Evolutionary conservation across 1,140 invertebrate species (phyloP), one percentile per base, ranked within the genome.

Genomic region (Orussus abietinus): DNA sequence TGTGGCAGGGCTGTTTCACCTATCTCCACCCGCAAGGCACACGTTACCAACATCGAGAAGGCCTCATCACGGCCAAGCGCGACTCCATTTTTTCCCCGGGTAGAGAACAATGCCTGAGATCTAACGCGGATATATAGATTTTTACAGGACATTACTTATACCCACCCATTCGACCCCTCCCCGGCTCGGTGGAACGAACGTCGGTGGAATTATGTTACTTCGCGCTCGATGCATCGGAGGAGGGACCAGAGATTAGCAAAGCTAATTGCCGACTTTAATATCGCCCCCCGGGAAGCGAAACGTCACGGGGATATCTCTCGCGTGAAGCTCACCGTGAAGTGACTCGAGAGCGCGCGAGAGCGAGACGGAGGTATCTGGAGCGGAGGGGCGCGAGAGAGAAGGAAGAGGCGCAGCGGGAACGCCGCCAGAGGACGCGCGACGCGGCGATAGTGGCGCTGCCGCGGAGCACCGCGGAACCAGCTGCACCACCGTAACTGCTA

Each of bases 121-220:
- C 58, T 57, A 54, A 59, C 62, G 52, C 64, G 55, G 69, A 69
- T 70, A 70, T 68, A 66, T 63, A 55, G 47, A 67, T 66, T 69
- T 72, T 69, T 69, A 62, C 57, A 55, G 57, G 54, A 62, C 51
- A 60, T 57, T 57, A 59, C 53, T 51, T 48, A 33, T 43, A 45
- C 45, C 37, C 43, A 11, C 11, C 11, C 14, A 11, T 5, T 14
- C 29, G n/a, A 31, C 5, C 5, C 29, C 29, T 11, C 29, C 20
- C 15, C 13, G 7, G 11, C 25, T 22, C 30, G 31, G 55, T 54
- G n/a, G n/a, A n/a, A 63, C 55, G 51, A 41, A 43, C 51, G 45
- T 49, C 53, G 48, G 51, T 45, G 56, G 64, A 65, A 64, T 69
- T 69, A 59, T 67, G 57, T 63, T 66, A 59, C 66, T 67, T 68